Evolutionary conservation across 2,888 invertebrate species (phyloP), one percentile per base, ranked within the genome.

Genomic region (Leptothorax acervorum): DNA sequence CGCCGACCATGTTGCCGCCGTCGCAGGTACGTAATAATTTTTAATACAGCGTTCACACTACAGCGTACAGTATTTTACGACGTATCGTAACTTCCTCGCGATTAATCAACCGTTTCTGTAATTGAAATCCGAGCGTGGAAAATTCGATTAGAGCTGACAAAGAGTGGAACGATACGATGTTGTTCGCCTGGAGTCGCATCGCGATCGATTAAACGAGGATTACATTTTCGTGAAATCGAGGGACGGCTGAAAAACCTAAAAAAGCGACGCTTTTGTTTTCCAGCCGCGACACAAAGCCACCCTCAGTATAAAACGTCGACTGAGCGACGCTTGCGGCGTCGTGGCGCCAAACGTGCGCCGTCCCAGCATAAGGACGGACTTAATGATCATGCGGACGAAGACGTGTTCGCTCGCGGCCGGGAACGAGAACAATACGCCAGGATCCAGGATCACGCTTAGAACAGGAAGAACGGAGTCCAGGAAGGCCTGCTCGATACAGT

Each of bases 311-410:
- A 97, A 98, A 91, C 96, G 98, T 84, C 96, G 98, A 75, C 95
- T 98, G 90, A 98, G 98, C 88, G 98, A 98, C 93, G 98, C 98
- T 1, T 98, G 98, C 92, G 98, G 98, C 5, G 98, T 98, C 8
- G 97, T 98, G 31, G 97, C 98, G n/a, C 98, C 98, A 2, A 98
- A 98, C 93, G 98, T 97, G 0, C 96, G 98, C 75, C 96, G 98
- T 66, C 98, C 98, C 51, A 98, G 98, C 95, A 98, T 98, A 89
- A 96, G 98, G 86, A 98, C 98, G 8, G 98, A 98, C 94, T 96
- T 98, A 90, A 97, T 98, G 96, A 97, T 98, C 92, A 97, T 98
- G 97, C 97, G 98, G 94, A 97, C 97, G 90, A 97, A 97, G 95
- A 97, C 97, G 85, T 97, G 97, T 95, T 96, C 97, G 92, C 95